Evolutionary conservation across 2,888 invertebrate genomes (phyloP).

Genomic region (Tenthredo scrophulariae): DNA sequence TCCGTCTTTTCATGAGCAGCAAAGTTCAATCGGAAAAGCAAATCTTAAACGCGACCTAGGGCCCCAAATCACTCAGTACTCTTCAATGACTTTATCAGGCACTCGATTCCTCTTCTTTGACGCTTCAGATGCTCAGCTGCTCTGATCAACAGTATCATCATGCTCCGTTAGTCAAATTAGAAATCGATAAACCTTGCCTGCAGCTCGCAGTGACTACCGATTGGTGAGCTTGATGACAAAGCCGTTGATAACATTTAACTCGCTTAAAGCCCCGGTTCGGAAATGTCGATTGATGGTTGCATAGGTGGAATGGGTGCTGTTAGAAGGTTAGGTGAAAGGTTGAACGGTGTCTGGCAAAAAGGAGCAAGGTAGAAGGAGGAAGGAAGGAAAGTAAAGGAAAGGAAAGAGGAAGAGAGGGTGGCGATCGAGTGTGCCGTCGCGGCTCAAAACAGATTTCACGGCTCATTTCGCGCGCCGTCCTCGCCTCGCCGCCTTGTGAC

Average conservation of each 20-base stretch:
- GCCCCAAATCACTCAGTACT: slow-evolving; percentile 61
- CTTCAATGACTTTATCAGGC: slow-evolving; percentile 69
- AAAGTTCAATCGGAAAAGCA: slow-evolving; percentile 76
- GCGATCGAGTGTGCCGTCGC: slow-evolving; percentile 52
- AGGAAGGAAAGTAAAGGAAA: slow-evolving; percentile 5
- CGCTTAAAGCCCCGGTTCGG: background rate
- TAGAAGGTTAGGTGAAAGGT: slow-evolving; percentile 60
- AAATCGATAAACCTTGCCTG: slow-evolving; percentile 33
- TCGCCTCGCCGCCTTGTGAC: slow-evolving; percentile 47
- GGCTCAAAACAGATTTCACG: slow-evolving; percentile 53
- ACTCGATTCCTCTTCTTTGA: slow-evolving; percentile 58
- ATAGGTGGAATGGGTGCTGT: slow-evolving; percentile 45
- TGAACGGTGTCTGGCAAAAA: slow-evolving; percentile 41
- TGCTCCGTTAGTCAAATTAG: slow-evolving; percentile 14
- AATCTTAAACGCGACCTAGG: slow-evolving; percentile 71
- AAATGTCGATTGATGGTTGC: slow-evolving; percentile 50
- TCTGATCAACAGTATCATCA: background rate
- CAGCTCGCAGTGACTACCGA: background rate
- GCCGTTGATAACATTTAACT: slow-evolving; percentile 48
- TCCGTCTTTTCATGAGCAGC: slow-evolving; percentile 61
- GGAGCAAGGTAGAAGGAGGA: background rate
- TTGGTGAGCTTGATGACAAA: slow-evolving; percentile 28
- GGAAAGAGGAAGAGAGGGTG: slow-evolving; percentile 40
- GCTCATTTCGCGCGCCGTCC: slow-evolving; percentile 52
- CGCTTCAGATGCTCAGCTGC: background rate